Evolutionary conservation across 2,888 invertebrate genomes (phyloP).

Genomic region (Chalcosyrphus nemorum): DNA sequence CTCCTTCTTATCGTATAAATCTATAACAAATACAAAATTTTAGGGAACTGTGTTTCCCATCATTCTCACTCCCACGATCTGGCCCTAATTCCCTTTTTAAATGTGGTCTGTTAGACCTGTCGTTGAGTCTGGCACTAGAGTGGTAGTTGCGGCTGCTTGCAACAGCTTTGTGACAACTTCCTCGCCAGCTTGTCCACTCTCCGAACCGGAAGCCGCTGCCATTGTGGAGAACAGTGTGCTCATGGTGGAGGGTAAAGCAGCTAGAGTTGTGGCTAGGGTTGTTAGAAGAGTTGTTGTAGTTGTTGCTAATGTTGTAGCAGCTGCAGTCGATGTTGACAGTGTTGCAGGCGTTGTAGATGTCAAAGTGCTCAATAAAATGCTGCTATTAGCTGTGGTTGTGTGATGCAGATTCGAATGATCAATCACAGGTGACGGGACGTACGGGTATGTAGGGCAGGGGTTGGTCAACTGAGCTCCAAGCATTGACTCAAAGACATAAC

Average conservation of each 20-base stretch:
- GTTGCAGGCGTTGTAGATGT: slow-evolving; percentile 61
- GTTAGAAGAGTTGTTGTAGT: slow-evolving; percentile 77
- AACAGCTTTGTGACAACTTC: slow-evolving; percentile 61
- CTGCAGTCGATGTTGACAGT: slow-evolving; percentile 73
- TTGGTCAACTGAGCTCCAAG: slow-evolving; percentile 83
- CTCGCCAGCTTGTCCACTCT: slow-evolving; percentile 41
- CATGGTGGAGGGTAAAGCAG: slow-evolving; percentile 77
- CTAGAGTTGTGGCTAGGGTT: slow-evolving; percentile 75
- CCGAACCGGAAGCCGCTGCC: slow-evolving; percentile 35
- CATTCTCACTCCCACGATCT: not conserved
- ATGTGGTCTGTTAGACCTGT: slow-evolving; percentile 37
- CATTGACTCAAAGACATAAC: slow-evolving; percentile 89
- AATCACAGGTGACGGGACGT: slow-evolving; percentile 76
- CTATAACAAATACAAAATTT: slow-evolving; percentile 59
- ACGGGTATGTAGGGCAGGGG: slow-evolving; percentile 82
- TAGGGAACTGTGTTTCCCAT: slow-evolving; percentile 28
- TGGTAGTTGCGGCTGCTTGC: slow-evolving; percentile 44
- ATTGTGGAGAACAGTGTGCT: slow-evolving; percentile 78
- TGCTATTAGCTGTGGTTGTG: slow-evolving; percentile 71
- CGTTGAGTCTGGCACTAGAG: slow-evolving; percentile 40
- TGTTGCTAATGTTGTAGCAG: slow-evolving; percentile 75
- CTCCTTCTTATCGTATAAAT: slow-evolving; percentile 41
- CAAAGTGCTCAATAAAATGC: slow-evolving; percentile 56
- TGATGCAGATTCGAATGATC: slow-evolving; percentile 74
- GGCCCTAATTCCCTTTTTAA: slow-evolving; percentile 21